A percentile compares a stretch with the other conserved stretches of the same genome.
phyloP scores from a whole-genome alignment of 2,113 vertebrate genomes.

The Micromys minutus region DNA sequence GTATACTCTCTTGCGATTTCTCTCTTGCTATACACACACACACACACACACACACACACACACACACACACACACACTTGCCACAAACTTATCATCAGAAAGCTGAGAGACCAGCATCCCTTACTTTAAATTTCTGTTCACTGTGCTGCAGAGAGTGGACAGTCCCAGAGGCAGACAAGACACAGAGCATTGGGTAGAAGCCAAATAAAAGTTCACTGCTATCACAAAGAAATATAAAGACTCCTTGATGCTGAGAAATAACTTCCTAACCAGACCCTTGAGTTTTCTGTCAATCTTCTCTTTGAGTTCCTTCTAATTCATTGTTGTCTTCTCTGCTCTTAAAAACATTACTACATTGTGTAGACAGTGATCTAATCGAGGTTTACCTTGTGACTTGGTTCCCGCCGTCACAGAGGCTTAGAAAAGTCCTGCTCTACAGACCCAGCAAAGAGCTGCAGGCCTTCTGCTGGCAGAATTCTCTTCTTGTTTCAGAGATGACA shows the following conservation, averaged over 20 bases:
- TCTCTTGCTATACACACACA: background rate
- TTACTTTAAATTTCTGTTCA: background rate
- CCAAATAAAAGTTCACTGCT: conserved; percentile 6
- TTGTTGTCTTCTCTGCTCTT: background rate
- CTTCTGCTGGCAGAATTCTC: background rate
- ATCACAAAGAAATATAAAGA: background rate
- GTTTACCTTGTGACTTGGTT: background rate
- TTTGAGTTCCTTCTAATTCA: background rate
- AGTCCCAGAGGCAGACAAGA: background rate
- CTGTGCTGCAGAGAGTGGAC: background rate
- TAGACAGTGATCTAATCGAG: background rate
- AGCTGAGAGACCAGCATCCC: background rate
- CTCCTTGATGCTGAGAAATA: background rate
- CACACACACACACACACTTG: background rate
- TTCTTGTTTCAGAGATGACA: background rate
- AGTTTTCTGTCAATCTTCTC: background rate
- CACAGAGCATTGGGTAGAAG: background rate
- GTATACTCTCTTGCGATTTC: background rate
- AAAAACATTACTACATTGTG: background rate
- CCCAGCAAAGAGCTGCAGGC: background rate
- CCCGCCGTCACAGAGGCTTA: background rate
- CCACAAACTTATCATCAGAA: background rate
- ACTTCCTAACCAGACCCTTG: background rate
- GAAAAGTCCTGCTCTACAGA: background rate
- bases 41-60: background rate